Conservation (phyloP, 23 tunicate genomes). For the Aplidium turbinatum region DNA sequence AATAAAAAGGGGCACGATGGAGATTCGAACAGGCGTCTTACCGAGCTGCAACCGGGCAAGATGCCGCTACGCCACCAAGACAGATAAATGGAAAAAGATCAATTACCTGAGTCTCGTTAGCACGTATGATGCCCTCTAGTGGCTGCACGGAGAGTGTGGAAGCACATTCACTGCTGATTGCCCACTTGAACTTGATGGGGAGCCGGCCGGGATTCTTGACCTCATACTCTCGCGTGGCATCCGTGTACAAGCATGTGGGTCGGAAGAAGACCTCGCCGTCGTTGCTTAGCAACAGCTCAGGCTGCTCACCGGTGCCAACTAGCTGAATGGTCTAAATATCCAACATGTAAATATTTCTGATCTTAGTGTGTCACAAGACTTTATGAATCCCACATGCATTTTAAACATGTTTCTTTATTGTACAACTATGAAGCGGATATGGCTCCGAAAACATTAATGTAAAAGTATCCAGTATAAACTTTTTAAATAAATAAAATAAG, state of each 20-base stretch:
- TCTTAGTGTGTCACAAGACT: too few species aligned
- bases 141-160: conserved; percentile 46
- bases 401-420: too few species aligned
- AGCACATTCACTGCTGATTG: conserved; percentile 25
- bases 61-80: too few species aligned
- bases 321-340: conserved; percentile 41
- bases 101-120: conserved; percentile 83
- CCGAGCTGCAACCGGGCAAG: too few species aligned
- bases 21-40: too few species aligned
- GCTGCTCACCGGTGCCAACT: conserved; percentile 80
- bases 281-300: conserved; percentile 74
- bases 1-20: too few species aligned
- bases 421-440: too few species aligned
- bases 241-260: conserved; percentile 64
- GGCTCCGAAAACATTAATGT: too few species aligned
- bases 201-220: conserved; percentile 75
- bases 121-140: conserved; percentile 46
- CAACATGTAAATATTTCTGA: neutral
- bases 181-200: conserved; percentile 61
- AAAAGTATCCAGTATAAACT: too few species aligned
- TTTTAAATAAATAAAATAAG: too few species aligned
- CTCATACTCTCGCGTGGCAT: conserved; percentile 36
- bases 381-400: too few species aligned
- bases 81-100: too few species aligned
- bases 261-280: conserved; percentile 74